Conservation (phyloP, 2,113 vertebrate species). For the Pantherophis guttatus region DNA sequence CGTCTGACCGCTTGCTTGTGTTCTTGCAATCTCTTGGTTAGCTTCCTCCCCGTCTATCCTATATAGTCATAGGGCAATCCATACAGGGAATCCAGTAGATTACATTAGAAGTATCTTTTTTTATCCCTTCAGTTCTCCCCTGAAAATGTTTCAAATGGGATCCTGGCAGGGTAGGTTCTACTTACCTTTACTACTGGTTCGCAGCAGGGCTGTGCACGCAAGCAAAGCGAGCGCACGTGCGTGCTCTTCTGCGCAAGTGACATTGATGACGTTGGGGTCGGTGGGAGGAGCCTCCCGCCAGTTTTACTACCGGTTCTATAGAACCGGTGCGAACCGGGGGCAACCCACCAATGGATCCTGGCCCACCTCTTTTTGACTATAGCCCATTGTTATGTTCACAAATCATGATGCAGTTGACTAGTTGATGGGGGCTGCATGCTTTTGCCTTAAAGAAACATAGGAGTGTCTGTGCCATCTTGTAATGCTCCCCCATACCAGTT, state of each 20-base stretch:
- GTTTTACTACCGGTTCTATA: too few relatives aligned
- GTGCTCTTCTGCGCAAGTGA: too few relatives aligned
- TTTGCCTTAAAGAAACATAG: neutral
- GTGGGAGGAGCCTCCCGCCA: too few relatives aligned
- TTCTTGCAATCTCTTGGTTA: too few relatives aligned
- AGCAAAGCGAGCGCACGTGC: too few relatives aligned
- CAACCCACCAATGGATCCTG: neutral
- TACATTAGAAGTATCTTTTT: neutral
- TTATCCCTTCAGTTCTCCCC: neutral
- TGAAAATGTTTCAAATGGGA: neutral
- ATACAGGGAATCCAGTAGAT: too few relatives aligned
- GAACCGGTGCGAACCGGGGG: too few relatives aligned
- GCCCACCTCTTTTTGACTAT: neutral
- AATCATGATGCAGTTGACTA: neutral
- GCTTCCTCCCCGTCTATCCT: too few relatives aligned
- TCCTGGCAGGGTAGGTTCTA: neutral
- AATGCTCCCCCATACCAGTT: neutral
- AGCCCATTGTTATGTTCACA: neutral
- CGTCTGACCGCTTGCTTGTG: too few relatives aligned
- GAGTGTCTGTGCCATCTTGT: neutral
- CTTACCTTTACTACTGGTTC: too few relatives aligned
- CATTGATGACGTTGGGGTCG: too few relatives aligned
- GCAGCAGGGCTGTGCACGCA: fast-evolving
- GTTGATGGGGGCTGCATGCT: neutral
- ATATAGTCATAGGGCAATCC: too few relatives aligned